Conservation (phyloP, 2,888 invertebrate species). For the Stratiomys singularior region DNA sequence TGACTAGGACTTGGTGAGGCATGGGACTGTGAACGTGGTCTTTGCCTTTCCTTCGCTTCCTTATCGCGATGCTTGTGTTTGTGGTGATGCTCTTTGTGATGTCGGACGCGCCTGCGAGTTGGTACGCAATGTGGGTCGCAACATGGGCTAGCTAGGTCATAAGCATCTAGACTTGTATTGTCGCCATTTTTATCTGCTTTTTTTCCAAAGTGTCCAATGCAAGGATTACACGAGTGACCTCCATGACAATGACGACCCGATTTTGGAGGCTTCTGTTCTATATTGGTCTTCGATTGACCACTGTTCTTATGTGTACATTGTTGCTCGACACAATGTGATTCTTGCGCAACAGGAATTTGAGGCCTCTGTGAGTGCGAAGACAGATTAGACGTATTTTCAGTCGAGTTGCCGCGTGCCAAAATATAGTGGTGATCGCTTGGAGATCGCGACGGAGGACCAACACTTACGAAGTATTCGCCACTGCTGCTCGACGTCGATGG, state of each 20-base stretch:
- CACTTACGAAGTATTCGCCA: conserved; percentile 77
- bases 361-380: conserved; percentile 55
- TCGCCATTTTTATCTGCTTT: conserved; percentile 70
- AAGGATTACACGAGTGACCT: conserved; percentile 76
- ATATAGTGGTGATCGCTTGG: conserved; percentile 76
- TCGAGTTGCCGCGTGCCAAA: conserved; percentile 70
- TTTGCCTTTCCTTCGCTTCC: conserved; percentile 59
- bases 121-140: conserved; percentile 89
- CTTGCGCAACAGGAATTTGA: conserved; percentile 56
- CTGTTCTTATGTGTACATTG: conserved; percentile 62
- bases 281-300: conserved; percentile 55
- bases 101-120: conserved; percentile 68
- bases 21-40: conserved; percentile 61
- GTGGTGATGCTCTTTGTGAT: conserved; percentile 72
- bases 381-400: conserved; percentile 63
- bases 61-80: conserved; percentile 71
- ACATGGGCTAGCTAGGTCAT: conserved; percentile 86
- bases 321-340: conserved; percentile 55
- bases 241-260: conserved; percentile 64
- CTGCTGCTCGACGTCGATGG: conserved; percentile 73
- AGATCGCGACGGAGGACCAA: conserved; percentile 73
- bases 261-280: conserved; percentile 58
- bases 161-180: conserved; percentile 84
- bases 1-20: conserved; percentile 57
- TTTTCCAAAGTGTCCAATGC: conserved; percentile 70